A percentile compares a stretch with the other conserved stretches of the same genome.
These are phyloP conservation scores for Brachirus orientalis DNA, from an alignment of 2,113 vertebrate species.

Conservation along the genomic window DNA sequence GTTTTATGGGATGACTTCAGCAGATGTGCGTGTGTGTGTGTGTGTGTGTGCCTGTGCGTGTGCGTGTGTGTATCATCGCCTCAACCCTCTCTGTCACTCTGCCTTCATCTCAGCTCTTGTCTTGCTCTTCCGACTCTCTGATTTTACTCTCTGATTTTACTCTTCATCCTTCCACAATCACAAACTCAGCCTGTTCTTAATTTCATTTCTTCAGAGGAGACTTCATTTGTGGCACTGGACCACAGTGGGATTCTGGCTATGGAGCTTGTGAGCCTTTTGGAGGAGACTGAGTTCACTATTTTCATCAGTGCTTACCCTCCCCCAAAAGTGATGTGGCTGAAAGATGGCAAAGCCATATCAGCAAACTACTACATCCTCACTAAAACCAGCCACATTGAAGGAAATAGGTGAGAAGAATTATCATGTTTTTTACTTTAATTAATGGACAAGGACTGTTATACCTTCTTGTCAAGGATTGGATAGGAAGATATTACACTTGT, in stretches of 20 bases:
- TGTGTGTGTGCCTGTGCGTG: conserved; percentile 4
- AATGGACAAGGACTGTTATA: too few species aligned
- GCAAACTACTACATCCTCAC: conserved; percentile 86
- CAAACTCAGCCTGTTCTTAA: background rate
- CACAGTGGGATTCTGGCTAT: conserved; percentile 84
- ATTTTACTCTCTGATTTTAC: conserved; percentile 12
- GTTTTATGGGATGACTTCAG: conserved; percentile 66
- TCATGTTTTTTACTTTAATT: background rate
- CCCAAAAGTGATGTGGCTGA: conserved; percentile 90
- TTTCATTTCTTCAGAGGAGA: conserved; percentile 77
- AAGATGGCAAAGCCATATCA: conserved; percentile 83
- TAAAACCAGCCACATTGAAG: conserved; percentile 80
- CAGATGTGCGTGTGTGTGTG: conserved; percentile 65
- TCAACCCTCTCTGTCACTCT: conserved; percentile 9
- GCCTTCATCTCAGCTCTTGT: conserved; percentile 2
- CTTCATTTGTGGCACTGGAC: conserved; percentile 87
- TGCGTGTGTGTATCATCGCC: conserved; percentile 48
- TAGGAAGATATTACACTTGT: too few species aligned
- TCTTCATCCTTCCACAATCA: background rate
- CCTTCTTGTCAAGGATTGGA: too few species aligned
- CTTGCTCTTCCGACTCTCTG: background rate
- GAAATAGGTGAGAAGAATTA: conserved; percentile 83
- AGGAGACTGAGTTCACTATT: conserved; percentile 90
- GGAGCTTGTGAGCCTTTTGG: conserved; percentile 87
- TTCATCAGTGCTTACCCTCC: conserved; percentile 87